phyloP scores from a whole-genome alignment of 2,888 invertebrate genomes.

The Galeopsomyia nigrocyanea region DNA sequence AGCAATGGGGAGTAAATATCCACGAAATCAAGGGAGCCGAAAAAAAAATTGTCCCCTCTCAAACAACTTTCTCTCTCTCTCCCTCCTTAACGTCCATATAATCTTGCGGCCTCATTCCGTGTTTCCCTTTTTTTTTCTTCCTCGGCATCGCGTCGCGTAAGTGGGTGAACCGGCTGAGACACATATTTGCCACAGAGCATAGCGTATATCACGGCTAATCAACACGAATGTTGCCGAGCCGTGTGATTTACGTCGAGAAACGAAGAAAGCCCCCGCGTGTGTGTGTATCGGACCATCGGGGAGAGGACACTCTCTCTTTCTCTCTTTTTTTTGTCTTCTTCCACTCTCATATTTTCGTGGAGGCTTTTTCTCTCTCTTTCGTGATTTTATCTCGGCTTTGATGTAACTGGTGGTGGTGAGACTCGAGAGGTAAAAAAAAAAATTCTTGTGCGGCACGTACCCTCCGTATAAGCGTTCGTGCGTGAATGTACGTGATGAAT shows the following conservation, averaged over 20 bases:
- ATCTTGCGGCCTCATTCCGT: too few species aligned
- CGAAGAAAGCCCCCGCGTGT: not conserved
- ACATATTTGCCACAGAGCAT: too few species aligned
- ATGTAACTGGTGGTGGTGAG: not conserved
- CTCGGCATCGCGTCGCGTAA: too few species aligned
- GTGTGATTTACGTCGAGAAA: slow-evolving; percentile 54
- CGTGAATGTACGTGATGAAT: not conserved
- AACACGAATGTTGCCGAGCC: slow-evolving; percentile 53
- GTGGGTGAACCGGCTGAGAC: too few species aligned
- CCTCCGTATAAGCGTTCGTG: slow-evolving; percentile 10
- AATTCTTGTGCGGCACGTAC: not conserved
- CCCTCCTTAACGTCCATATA: too few species aligned
- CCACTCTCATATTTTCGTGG: not conserved
- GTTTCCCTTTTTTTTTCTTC: too few species aligned
- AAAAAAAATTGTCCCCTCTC: too few species aligned
- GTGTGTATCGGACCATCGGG: slow-evolving; percentile 16
- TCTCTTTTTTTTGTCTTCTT: not conserved
- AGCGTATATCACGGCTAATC: too few species aligned
- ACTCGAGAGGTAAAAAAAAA: not conserved
- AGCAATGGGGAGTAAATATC: too few species aligned
- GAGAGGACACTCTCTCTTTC: not conserved
- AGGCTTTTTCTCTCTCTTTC: slow-evolving; percentile 13
- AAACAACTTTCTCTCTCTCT: too few species aligned
- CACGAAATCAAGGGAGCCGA: too few species aligned
- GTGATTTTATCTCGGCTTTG: slow-evolving; percentile 3